Conservation (phyloP, 2,797 vertebrate genomes). For the Avahi laniger region DNA sequence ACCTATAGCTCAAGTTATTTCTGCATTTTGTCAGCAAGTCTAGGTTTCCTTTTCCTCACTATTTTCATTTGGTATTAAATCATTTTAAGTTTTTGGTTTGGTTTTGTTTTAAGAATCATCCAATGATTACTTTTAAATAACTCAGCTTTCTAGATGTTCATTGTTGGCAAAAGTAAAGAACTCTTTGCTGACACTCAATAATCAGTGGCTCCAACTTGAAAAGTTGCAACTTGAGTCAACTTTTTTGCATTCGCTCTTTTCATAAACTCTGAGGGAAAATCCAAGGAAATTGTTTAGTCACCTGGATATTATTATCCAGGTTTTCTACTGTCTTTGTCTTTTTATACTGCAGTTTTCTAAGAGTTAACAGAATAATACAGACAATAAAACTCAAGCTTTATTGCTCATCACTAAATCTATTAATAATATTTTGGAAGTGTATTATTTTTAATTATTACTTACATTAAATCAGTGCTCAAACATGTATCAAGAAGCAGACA, state of each 20-base stretch:
- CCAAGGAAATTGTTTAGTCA: neutral
- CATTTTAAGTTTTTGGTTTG: neutral
- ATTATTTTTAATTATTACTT: neutral
- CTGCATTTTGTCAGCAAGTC: neutral
- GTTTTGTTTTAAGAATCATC: neutral
- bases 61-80: neutral
- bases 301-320: neutral
- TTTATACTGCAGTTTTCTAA: neutral
- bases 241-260: neutral
- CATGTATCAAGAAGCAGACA: neutral
- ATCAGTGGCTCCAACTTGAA: neutral
- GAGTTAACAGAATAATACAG: neutral
- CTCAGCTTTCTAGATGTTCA: neutral
- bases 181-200: neutral
- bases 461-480: neutral
- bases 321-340: neutral
- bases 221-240: neutral
- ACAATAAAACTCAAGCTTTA: neutral
- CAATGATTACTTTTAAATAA: neutral
- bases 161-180: neutral
- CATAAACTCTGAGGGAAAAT: neutral
- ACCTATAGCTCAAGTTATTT: neutral
- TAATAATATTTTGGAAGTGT: neutral
- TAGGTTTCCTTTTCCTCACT: neutral
- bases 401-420: neutral